Evolutionary conservation across 2,113 vertebrate genomes (phyloP), one percentile per base, ranked within the genome.

Genomic region (Azemiops feae): DNA sequence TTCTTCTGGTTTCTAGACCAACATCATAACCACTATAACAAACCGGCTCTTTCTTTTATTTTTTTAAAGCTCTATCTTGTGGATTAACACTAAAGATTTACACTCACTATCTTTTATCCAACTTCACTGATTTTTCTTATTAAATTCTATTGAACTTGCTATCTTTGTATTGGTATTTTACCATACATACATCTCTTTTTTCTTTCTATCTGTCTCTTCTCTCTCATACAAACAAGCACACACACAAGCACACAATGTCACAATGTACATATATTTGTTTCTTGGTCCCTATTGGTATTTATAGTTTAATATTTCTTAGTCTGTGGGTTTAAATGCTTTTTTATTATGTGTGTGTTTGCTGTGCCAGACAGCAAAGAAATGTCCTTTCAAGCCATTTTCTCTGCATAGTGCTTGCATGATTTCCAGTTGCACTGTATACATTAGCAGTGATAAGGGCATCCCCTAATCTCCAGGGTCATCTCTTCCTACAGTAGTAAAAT

Each of bases 401-500:
- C 90, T 87, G 91, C 89, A 87, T n/a, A 0, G 11, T 93, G 86
- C 87, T 89, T 93, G 92, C 1, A 0, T 20, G 20, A 74, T 93
- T 97, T 96, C 87, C 95, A 96, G 94, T 96, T 94, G 87, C 89
- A 85, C 92, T 96, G 96, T 97, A 45, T 96, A 97, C 91, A n/a
- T 96, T 96, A 97, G 60, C 43, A 55, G 94, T 27, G 95, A 96
- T 96, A 97, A 97, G 94, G 95, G 89, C 89, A 87, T 94, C 88
- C n/a, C 53, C 91, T 97, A 96, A 97, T 97, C 96, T 96, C 2
- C 23, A 53, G 94, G 95, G 95, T 97, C 95, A 96, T 97, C 96
- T 97, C 91, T 94, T 94, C 93, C 93, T 97, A 95, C 96, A 94
- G 95, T 94, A 96, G 95, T 96, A 96, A 96, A 96, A 95, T 94